Evolutionary conservation across 2,888 invertebrate genomes (phyloP), one percentile per base, ranked within the genome.

Genomic region (Leptinotarsa tumamoca): DNA sequence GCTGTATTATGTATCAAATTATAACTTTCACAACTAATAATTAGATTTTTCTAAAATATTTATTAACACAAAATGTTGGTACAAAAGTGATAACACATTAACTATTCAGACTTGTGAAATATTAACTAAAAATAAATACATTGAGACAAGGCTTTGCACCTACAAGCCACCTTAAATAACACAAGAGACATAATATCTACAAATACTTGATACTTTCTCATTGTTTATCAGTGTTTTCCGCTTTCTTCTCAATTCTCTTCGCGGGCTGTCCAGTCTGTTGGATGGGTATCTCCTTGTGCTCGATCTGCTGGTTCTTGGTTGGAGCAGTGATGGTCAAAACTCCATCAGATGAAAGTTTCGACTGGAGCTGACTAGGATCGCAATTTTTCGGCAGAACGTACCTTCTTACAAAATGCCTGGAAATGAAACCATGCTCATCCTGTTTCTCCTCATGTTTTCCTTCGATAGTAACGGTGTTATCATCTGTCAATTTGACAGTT

Each of bases 401-500:
- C 61, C 51, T 77, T 33, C 79, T 73, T 5, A 77, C 72, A 58
- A 79, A 79, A 52, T 79, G 77, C 33, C 79, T 77, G 67, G 67
- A 77, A 18, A 79, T 72, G 2, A 73, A 74, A 2, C 79, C 79
- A 23, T 79, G 79, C 33, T 73, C 73, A 49, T 77, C 79, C 21
- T 74, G 74, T 27, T 74, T 74, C 23, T 79, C 79, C 49, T 77
- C 77, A 49, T 77, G 79, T 27, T 79, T 76, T 3, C 77, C 79
- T 50, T 79, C 79, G 21, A 79, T 71, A 18, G 74, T 75, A 15
- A 79, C 71, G 2, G 70, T 51, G 27, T 74, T 76, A 13, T 77
- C 76, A 3, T 68, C 74, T 2, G 75, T 74, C 5, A 79, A 23
- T 71, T 77, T 79, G 7, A 79, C 77, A 13, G 77, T 58, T 14